These are phyloP conservation scores for Phthorimaea operculella DNA, from an alignment of 1,140 invertebrate species.

Conservation along the genomic window DNA sequence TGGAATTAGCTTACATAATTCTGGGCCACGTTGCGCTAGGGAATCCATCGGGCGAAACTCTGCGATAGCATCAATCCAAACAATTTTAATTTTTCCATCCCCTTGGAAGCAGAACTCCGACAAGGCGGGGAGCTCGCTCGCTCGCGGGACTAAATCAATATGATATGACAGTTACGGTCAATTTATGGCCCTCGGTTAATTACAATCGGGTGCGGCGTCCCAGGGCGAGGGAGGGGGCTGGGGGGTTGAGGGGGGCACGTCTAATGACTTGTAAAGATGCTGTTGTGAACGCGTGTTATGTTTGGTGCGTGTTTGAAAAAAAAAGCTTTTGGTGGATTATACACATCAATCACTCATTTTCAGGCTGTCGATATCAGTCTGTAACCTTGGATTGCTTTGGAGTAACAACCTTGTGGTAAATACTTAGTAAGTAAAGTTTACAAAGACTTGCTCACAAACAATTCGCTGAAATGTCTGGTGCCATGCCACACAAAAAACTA, in stretches of 20 bases:
- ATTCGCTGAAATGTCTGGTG: too few relatives aligned
- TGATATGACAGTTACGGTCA: slow-evolving; percentile 65
- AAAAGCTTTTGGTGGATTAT: too few relatives aligned
- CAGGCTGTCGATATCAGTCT: too few relatives aligned
- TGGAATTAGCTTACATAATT: slow-evolving; percentile 1
- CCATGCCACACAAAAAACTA: neutral
- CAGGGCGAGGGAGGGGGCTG: slow-evolving; percentile 14
- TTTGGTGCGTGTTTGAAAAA: neutral
- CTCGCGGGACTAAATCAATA: slow-evolving; percentile 62
- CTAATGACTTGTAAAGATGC: slow-evolving; percentile 61
- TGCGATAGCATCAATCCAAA: slow-evolving; percentile 24
- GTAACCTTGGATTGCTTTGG: too few relatives aligned
- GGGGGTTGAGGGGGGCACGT: slow-evolving; percentile 18
- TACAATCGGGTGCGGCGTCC: slow-evolving; percentile 39
- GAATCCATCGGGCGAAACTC: neutral
- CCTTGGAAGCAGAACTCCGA: slow-evolving; percentile 24
- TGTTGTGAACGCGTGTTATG: slow-evolving; percentile 24
- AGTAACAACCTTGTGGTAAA: too few relatives aligned
- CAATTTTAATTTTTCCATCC: slow-evolving; percentile 34
- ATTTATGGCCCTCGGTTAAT: slow-evolving; percentile 64
- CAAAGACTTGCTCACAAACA: too few relatives aligned
- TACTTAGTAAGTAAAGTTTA: too few relatives aligned
- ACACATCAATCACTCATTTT: too few relatives aligned
- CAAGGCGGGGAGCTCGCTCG: slow-evolving; percentile 20
- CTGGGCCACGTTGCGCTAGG: neutral